Conservation (phyloP, 2,113 vertebrate species). For the Callionymus lyra region DNA sequence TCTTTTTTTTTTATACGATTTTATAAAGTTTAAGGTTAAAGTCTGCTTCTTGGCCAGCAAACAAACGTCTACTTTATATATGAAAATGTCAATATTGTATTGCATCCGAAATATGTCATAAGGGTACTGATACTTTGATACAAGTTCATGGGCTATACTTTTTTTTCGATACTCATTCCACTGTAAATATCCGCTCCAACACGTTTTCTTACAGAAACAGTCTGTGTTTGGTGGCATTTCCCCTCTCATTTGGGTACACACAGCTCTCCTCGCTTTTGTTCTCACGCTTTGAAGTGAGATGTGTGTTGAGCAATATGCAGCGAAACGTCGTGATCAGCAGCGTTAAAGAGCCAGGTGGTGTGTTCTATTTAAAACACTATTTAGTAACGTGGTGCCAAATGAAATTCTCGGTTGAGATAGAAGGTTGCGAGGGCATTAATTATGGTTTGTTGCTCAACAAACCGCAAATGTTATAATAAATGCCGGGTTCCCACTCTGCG, state of each 20-base stretch:
- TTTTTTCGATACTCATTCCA: no score
- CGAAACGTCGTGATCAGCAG: neutral
- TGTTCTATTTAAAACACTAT: conserved; percentile 3
- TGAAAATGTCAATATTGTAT: no score
- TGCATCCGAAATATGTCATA: no score
- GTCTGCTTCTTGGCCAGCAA: no score
- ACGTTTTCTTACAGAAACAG: no score
- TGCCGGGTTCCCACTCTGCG: no score
- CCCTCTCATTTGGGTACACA: neutral
- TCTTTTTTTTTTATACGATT: conserved; percentile 60
- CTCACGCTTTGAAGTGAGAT: conserved; percentile 13
- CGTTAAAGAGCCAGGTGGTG: conserved; percentile 3
- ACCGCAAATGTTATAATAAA: conserved; percentile 1
- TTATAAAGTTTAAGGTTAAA: conserved; percentile 39
- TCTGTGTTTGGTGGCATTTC: neutral
- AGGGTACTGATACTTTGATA: no score
- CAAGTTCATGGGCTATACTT: no score
- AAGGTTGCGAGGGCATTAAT: conserved; percentile 20
- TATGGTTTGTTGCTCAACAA: conserved; percentile 8
- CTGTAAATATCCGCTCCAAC: no score
- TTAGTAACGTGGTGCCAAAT: conserved; percentile 1
- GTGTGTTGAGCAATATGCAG: neutral
- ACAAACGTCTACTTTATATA: no score
- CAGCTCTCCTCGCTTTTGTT: conserved; percentile 18
- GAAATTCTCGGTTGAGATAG: conserved; percentile 1